phyloP scores from a whole-genome alignment of 2,888 invertebrate genomes.

The Eubasilissa splendida region DNA sequence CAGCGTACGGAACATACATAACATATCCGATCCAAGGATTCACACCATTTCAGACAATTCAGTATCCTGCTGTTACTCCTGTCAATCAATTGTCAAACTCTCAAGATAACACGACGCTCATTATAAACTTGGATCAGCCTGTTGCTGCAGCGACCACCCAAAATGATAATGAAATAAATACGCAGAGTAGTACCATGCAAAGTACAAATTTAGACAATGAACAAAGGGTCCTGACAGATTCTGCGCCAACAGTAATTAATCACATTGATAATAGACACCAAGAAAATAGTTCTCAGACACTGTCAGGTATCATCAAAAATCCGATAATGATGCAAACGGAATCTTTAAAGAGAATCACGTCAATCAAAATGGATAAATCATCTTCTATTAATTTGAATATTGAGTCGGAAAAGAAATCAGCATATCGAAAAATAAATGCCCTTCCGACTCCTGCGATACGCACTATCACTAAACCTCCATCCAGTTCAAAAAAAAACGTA shows the following conservation, averaged over 20 bases:
- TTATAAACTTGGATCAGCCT: slow-evolving; percentile 4
- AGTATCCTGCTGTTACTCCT: slow-evolving; percentile 61
- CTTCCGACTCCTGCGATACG: not conserved
- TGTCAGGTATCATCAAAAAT: slow-evolving; percentile 1
- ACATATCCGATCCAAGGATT: slow-evolving; percentile 68
- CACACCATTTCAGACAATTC: slow-evolving; percentile 69
- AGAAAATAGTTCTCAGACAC: slow-evolving; percentile 11
- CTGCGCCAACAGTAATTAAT: not conserved
- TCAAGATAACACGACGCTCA: slow-evolving; percentile 3
- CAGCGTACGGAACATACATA: slow-evolving; percentile 66
- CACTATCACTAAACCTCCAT: not conserved
- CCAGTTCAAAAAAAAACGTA: slow-evolving; percentile 59
- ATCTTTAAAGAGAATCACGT: not conserved
- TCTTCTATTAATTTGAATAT: slow-evolving; percentile 1
- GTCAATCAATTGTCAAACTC: slow-evolving; percentile 14
- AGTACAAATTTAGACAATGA: not conserved
- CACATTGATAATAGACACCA: not conserved
- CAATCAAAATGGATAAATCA: slow-evolving; percentile 19
- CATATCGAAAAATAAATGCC: slow-evolving; percentile 2
- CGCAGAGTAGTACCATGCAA: not conserved
- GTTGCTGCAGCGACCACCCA: not conserved
- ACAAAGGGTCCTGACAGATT: not conserved
- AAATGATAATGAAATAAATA: not conserved
- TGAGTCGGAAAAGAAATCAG: slow-evolving; percentile 5
- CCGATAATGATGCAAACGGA: not conserved